Evolutionary conservation across 2,797 vertebrate genomes (phyloP).

Genomic region (Scyliorhinus canicula): DNA sequence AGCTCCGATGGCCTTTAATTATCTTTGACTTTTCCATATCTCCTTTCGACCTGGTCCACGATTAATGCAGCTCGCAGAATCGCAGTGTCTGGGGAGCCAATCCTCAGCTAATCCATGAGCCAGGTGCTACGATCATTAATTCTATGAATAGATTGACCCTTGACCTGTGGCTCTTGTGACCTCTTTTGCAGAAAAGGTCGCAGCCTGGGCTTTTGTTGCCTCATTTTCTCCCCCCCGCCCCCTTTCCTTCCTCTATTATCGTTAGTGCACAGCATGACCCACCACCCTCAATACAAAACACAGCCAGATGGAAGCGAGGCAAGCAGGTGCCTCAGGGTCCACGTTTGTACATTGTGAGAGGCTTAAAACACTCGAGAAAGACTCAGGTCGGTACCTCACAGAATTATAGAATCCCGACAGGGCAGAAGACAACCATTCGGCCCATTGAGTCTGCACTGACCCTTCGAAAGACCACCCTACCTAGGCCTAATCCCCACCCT

Average conservation of each 20-base stretch:
- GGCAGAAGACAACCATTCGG: too few species aligned
- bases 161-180: background rate
- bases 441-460: too few species aligned
- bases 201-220: slow-evolving; percentile 3
- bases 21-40: background rate
- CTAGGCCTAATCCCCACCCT: too few species aligned
- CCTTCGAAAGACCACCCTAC: too few species aligned
- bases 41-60: background rate
- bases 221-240: too few species aligned
- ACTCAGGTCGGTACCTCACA: too few species aligned
- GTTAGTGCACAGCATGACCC: background rate
- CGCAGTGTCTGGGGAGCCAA: background rate
- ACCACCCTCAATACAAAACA: background rate
- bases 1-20: background rate
- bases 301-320: background rate
- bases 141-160: background rate
- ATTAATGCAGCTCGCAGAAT: background rate
- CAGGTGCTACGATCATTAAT: background rate
- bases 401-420: too few species aligned
- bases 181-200: background rate
- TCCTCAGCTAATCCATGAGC: background rate
- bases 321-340: background rate
- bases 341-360: background rate
- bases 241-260: background rate
- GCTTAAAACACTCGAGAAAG: background rate